These are phyloP conservation scores for Xyrauchen texanus DNA, from an alignment of 2,113 vertebrate species.

Conservation along the genomic window DNA sequence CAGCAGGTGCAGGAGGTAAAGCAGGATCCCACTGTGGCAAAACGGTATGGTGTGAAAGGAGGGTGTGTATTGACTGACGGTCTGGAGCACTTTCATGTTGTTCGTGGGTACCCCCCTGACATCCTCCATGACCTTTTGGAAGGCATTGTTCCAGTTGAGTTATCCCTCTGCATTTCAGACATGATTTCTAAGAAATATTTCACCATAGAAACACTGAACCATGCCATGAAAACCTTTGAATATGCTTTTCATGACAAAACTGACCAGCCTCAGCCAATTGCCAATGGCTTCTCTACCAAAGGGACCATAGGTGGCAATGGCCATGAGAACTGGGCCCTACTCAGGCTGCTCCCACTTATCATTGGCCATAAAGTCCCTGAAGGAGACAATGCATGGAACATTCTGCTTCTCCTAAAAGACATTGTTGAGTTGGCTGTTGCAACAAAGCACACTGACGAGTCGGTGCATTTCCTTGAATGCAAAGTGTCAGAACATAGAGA, in stretches of 20 bases:
- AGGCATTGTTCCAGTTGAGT: slow-evolving; percentile 29
- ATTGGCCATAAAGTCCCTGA: slow-evolving; percentile 33
- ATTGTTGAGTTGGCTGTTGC: slow-evolving; percentile 13
- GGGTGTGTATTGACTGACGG: slow-evolving; percentile 3
- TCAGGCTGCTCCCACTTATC: neutral
- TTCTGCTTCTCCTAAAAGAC: slow-evolving; percentile 30
- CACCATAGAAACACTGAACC: slow-evolving; percentile 20
- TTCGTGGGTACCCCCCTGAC: slow-evolving; percentile 31
- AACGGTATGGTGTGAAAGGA: slow-evolving; percentile 41
- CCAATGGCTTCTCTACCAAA: slow-evolving; percentile 15
- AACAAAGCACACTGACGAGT: slow-evolving; percentile 29
- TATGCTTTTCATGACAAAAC: slow-evolving; percentile 8
- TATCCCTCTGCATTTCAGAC: slow-evolving; percentile 17
- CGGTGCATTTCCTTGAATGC: slow-evolving; percentile 24
- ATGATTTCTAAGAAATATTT: slow-evolving; percentile 31
- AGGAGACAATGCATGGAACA: slow-evolving; percentile 27
- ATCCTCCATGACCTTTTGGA: slow-evolving; percentile 38
- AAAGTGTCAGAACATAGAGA: slow-evolving; percentile 22
- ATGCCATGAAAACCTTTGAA: slow-evolving; percentile 13
- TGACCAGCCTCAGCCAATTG: slow-evolving; percentile 30
- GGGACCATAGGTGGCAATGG: slow-evolving; percentile 28
- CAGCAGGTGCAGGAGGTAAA: slow-evolving; percentile 23
- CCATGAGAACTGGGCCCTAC: slow-evolving; percentile 27
- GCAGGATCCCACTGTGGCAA: neutral
- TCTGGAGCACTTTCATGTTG: slow-evolving; percentile 40